These are phyloP conservation scores for Lysandra coridon DNA, from an alignment of 2,888 invertebrate species.

Conservation along the genomic window DNA sequence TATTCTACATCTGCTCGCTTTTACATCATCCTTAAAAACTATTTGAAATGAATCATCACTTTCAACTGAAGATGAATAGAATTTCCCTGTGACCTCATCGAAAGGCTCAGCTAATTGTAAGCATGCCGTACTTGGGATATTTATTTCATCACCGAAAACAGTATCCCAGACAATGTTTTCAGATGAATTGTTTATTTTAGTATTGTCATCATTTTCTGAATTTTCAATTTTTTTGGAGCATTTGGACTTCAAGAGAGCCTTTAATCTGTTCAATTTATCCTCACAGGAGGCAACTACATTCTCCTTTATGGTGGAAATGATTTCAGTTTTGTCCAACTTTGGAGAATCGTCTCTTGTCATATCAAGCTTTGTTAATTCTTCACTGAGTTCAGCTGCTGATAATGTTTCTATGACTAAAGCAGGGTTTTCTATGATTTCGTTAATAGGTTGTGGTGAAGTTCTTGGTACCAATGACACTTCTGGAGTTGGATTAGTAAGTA, in stretches of 20 bases:
- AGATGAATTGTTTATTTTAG: constrained; percentile 32
- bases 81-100: constrained; percentile 66
- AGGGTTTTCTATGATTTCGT: neutral
- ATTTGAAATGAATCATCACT: constrained; percentile 75
- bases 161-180: constrained; percentile 46
- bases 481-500: neutral
- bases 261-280: constrained; percentile 63
- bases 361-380: neutral
- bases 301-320: constrained; percentile 33
- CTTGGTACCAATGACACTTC: neutral
- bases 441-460: neutral
- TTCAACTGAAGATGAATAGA: constrained; percentile 55
- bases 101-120: constrained; percentile 50
- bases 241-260: constrained; percentile 52
- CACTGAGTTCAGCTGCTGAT: neutral
- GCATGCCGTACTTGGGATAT: constrained; percentile 33
- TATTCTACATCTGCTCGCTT: constrained; percentile 45
- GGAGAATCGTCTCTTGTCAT: constrained; percentile 9
- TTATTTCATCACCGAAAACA: constrained; percentile 56
- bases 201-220: constrained; percentile 5
- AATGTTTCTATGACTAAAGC: neutral
- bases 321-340: constrained; percentile 36
- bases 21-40: constrained; percentile 62
- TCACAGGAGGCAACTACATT: constrained; percentile 59
- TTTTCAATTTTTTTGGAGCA: constrained; percentile 23